A percentile compares a stretch with the other conserved stretches of the same genome.
Conservation (phyloP, 2,797 vertebrate genomes). For the Gymnothorax javanicus region DNA sequence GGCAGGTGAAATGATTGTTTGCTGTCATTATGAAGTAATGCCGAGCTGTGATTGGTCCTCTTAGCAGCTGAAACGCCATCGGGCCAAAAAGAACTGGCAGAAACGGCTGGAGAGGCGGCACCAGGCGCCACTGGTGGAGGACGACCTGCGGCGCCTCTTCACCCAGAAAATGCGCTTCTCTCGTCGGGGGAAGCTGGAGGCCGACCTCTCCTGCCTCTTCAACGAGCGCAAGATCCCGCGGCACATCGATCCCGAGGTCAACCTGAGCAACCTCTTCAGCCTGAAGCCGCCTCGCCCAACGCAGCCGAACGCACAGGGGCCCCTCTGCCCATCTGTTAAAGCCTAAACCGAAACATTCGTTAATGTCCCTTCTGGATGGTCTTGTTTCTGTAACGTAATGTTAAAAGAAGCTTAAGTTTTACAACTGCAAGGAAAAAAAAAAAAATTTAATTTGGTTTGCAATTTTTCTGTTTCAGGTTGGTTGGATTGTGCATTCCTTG, state of each 20-base stretch:
- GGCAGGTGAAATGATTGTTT: not conserved
- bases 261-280: constrained; percentile 71
- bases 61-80: constrained; percentile 50
- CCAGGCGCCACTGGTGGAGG: constrained; percentile 65
- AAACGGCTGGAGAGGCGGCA: constrained; percentile 65
- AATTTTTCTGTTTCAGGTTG: constrained; percentile 1
- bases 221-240: constrained; percentile 77
- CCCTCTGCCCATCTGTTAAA: constrained; percentile 41
- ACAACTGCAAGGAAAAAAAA: not conserved
- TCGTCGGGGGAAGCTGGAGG: constrained; percentile 68
- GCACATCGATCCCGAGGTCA: constrained; percentile 72
- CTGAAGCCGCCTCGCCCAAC: constrained; percentile 47
- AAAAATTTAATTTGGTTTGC: not conserved
- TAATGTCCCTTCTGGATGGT: not conserved
- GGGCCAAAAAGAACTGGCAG: constrained; percentile 71
- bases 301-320: not conserved
- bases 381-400: not conserved
- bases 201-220: constrained; percentile 74
- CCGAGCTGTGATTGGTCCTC: not conserved
- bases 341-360: not conserved
- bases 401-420: not conserved
- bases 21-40: not conserved
- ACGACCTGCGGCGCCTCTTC: constrained; percentile 71
- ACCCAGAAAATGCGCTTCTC: constrained; percentile 67
- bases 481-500: not conserved